Evolutionary conservation across 2,113 vertebrate genomes (phyloP), one percentile per base, ranked within the genome.

Genomic region (Limnothrissa miodon): DNA sequence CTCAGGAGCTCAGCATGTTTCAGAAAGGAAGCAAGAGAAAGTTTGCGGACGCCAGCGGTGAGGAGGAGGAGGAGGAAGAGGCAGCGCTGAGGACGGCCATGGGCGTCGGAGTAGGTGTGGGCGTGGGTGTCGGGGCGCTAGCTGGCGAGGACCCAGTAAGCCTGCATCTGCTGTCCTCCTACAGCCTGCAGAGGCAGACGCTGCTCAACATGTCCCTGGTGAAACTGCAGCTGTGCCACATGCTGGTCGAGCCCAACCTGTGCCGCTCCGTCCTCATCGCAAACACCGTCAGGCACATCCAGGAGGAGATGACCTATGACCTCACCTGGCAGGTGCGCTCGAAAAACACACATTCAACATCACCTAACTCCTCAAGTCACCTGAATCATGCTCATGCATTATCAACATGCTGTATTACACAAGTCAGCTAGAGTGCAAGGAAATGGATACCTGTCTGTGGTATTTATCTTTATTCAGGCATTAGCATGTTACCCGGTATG

Each of bases 151-250:
- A 74, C 66, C 25, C 66, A 2, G 9, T 74, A 33, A 74, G 66
- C 13, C 66, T 74, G 66, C 66, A 33, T 2, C 11, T 74, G 29
- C 66, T 74, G 9, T 74, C 66, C 8, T 74, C 66, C n/a, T 97
- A 97, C 85, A 96, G 95, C 83, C 94, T 98, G 78, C 98, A 99
- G 93, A 94, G 98, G 9, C 98, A 99, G 94, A 97, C 97, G 0
- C 94, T 99, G 56, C 93, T 99, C 84, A 97, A 99, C 91, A 99
- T 99, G 97, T 99, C 98, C 53, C 93, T 99, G 85, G 97, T 98
- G 89, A 99, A 99, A 91, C 96, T 99, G 85, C 98, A 99, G 92
- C 95, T 99, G n/a, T 99, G 98, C 91, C 98, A 98, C 94, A 97
- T 98, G 97, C 94, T 99, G 91, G 97, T 96, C 39, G 98, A 99